Evolutionary conservation across 2,797 vertebrate genomes (phyloP).

Genomic region (Aldrovandia affinis): DNA sequence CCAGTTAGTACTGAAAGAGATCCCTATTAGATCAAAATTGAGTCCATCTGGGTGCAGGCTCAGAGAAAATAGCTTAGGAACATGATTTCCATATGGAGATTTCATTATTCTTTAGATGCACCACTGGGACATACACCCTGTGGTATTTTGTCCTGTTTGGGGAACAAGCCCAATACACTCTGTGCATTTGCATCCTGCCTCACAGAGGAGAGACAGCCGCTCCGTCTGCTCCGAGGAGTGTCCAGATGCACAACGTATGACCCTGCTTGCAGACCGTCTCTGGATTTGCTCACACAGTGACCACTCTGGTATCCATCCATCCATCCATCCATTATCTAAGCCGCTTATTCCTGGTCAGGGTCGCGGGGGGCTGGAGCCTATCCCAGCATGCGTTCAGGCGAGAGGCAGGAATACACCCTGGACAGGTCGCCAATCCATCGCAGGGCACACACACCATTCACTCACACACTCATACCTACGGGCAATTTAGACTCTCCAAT

Average conservation of each 20-base stretch:
- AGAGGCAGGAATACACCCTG: no score
- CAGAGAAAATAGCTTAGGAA: not conserved
- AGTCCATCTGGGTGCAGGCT: not conserved
- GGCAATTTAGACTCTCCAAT: no score
- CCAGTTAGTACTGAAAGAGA: conserved; percentile 8
- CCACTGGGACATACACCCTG: not conserved
- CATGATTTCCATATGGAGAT: conserved; percentile 1
- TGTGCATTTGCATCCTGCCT: not conserved
- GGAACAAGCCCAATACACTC: not conserved
- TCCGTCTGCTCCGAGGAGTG: not conserved
- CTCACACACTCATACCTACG: no score
- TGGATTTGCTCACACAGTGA: no score
- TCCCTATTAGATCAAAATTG: not conserved
- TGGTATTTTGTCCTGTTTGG: not conserved
- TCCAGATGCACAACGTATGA: not conserved
- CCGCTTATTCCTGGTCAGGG: no score
- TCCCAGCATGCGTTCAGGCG: no score
- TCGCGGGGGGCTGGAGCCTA: no score
- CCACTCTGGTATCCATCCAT: no score
- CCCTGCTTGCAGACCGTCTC: no score
- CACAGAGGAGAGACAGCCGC: not conserved
- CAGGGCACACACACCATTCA: no score
- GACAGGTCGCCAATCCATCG: no score
- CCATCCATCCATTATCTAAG: no score
- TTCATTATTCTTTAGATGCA: not conserved